Base-by-base conservation (phyloP, 2,888 invertebrate genomes). In the Morpho deidamia region DNA sequence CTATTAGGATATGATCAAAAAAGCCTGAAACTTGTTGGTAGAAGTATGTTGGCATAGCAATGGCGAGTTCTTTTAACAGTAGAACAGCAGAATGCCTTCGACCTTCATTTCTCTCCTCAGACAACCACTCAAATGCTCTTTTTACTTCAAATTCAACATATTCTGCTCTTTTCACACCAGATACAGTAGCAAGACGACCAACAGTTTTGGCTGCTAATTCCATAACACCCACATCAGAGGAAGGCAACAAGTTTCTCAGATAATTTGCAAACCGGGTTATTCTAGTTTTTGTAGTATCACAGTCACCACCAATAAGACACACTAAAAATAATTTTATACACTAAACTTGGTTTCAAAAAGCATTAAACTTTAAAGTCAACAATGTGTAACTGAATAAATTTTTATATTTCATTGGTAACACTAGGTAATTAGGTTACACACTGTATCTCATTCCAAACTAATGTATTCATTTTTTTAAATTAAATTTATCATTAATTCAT, bases 111-210 rank as follows among this genome's bases (percentile, higher is more conserved):
- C 97, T 91, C 69, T 97, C 98, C 48, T 95, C 96, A 32, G 95
- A 94, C 7, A 99, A 90, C 97, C 97, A 98, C 78, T 99, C 99
- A 76, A 98, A 96, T 1, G 99, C 97, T 71, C 96, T 91, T 78
- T 97, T 97, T 1, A 99, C 97, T 85, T 99, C 98, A 88, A 98
- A 98, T 71, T 99, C 98, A n/a, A 99, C 98, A 76, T 98, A 98
- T 74, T 98, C 98, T 0, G 97, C 96, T 34, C 98, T 95, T 78
- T 97, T 97, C 0, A 97, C 97, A 10, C 98, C 98, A 0, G 96
- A 96, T 11, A 95, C 94, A 14, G 97, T 92, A 1, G 98, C 98
- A 51, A 99, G 87, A 64, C 96, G 95, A 0, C 98, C 99, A 63
- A 99, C 94, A 5, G 99, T 98, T 75, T 97, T 96, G 1, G 99